These are phyloP conservation scores for Callocephalon fimbriatum DNA, from an alignment of 2,113 vertebrate genomes.

Conservation along the genomic window DNA sequence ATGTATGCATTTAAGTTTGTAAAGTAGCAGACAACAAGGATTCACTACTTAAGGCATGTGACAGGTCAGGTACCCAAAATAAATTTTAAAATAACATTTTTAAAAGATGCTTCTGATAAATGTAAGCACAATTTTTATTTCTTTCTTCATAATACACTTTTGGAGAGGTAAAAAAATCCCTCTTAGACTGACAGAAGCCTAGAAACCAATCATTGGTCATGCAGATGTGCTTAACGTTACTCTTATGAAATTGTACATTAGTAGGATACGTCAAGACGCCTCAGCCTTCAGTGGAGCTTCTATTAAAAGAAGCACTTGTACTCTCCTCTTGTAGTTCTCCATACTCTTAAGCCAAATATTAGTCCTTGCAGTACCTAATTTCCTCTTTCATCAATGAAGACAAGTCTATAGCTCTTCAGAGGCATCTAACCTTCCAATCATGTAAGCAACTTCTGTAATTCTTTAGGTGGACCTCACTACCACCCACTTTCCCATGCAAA, in stretches of 20 bases:
- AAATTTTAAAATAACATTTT: not conserved
- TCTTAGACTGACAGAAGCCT: not conserved
- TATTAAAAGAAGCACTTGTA: not conserved
- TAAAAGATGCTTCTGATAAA: not conserved
- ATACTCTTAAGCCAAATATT: not conserved
- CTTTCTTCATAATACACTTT: not conserved
- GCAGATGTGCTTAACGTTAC: rapidly evolving
- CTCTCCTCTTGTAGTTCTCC: not conserved
- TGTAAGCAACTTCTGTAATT: not conserved
- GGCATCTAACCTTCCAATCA: not conserved
- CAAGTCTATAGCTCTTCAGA: not conserved
- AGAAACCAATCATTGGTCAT: not conserved
- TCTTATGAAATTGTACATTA: not conserved
- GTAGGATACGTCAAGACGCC: not conserved
- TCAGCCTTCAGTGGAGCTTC: not conserved
- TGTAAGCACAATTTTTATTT: not conserved
- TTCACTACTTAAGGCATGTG: not conserved
- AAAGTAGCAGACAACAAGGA: not conserved
- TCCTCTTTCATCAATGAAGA: not conserved
- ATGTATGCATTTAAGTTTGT: not conserved
- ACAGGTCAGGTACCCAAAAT: not conserved
- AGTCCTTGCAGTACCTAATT: not conserved
- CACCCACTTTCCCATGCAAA: rapidly evolving
- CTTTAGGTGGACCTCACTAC: not conserved
- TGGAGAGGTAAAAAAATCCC: not conserved